Evolutionary conservation across 2,888 invertebrate species (phyloP).

Genomic region (Tineola bisselliella): DNA sequence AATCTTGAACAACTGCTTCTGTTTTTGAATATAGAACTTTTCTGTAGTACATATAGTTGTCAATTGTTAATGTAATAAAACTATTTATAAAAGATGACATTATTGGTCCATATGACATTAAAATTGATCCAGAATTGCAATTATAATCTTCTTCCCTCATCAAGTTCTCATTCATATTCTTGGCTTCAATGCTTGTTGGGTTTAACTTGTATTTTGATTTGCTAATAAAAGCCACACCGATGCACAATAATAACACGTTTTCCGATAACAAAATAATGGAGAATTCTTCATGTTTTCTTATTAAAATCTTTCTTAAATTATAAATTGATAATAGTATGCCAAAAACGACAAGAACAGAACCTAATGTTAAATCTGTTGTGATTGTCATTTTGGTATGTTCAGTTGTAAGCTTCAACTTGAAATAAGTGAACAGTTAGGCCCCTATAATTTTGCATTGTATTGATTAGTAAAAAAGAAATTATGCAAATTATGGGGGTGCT

Average conservation of each 20-base stretch:
- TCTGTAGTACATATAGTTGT: slow-evolving; percentile 54
- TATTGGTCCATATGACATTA: slow-evolving; percentile 48
- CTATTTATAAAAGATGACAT: slow-evolving; percentile 52
- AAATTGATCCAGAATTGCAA: slow-evolving; percentile 36
- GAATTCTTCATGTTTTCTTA: slow-evolving; percentile 27
- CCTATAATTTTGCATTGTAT: slow-evolving; percentile 32
- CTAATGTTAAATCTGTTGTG: slow-evolving; percentile 43
- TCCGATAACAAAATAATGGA: slow-evolving; percentile 47
- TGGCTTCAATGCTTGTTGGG: slow-evolving; percentile 28
- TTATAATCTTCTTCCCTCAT: slow-evolving; percentile 19
- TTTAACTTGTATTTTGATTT: slow-evolving; percentile 34
- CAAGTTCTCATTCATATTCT: slow-evolving; percentile 26
- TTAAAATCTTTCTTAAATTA: slow-evolving; percentile 41
- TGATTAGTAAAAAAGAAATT: slow-evolving; percentile 16
- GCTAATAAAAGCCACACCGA: slow-evolving; percentile 44
- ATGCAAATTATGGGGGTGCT: slow-evolving; percentile 54
- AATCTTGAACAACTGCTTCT: slow-evolving; percentile 33
- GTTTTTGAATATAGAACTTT: slow-evolving; percentile 34
- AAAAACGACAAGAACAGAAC: slow-evolving; percentile 41
- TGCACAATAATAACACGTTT: slow-evolving; percentile 46
- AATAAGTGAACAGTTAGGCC: slow-evolving; percentile 22
- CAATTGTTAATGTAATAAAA: slow-evolving; percentile 47
- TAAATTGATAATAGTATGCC: slow-evolving; percentile 46
- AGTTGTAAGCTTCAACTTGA: background rate
- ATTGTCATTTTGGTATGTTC: slow-evolving; percentile 32